Conservation (phyloP, 2,797 vertebrate genomes). For the Sebastes diploproa region DNA sequence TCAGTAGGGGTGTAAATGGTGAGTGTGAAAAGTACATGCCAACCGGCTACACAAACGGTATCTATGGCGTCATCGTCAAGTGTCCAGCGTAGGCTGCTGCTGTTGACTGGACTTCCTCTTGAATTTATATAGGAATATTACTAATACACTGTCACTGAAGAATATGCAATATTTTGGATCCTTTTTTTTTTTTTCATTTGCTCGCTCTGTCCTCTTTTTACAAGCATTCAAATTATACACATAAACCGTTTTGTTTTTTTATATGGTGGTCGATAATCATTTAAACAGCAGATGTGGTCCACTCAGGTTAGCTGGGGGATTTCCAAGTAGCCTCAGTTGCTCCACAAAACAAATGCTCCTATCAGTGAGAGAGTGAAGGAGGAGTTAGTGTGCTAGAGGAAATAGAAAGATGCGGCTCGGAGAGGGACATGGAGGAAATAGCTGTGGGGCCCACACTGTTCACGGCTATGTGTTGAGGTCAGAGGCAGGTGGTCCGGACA, state of each 20-base stretch:
- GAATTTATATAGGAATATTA: background rate
- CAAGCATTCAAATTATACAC: background rate
- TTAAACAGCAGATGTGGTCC: background rate
- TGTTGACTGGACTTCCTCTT: background rate
- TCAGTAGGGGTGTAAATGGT: conserved; percentile 50
- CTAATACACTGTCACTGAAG: background rate
- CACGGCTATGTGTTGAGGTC: conserved; percentile 17
- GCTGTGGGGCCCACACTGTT: conserved; percentile 41
- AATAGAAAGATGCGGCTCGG: background rate
- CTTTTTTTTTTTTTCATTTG: background rate
- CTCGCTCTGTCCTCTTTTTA: background rate
- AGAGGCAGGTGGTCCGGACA: conserved; percentile 62
- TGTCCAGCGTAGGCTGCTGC: conserved; percentile 1
- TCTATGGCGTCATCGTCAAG: conserved; percentile 22
- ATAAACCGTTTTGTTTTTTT: background rate
- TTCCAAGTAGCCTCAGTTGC: conserved; percentile 48
- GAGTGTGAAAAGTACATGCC: conserved; percentile 41
- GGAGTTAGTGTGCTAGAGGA: background rate
- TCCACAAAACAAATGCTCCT: conserved; percentile 37
- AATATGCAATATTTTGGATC: background rate
- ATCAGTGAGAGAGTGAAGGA: conserved; percentile 20
- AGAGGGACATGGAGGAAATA: conserved; percentile 10
- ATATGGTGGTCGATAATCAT: background rate
- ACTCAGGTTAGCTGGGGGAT: conserved; percentile 34
- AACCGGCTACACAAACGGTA: conserved; percentile 33